phyloP scores from a whole-genome alignment of 2,797 vertebrate species.

The Coranthus polyacanthus region DNA sequence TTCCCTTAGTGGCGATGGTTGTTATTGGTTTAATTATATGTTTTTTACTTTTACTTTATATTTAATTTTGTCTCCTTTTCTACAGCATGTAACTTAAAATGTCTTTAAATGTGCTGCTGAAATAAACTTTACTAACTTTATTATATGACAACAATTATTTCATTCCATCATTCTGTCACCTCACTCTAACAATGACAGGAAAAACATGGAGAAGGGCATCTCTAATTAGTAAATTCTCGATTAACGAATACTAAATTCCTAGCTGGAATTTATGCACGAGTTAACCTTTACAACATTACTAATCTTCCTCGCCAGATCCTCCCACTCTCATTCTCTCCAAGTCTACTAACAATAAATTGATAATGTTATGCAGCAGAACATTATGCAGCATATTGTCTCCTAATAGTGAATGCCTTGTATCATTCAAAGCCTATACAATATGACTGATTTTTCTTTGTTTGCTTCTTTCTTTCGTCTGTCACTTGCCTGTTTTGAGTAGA shows the following conservation, averaged over 20 bases:
- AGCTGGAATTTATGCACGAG: conserved; percentile 67
- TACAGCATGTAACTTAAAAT: no score
- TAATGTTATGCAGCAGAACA: conserved; percentile 71
- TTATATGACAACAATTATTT: conserved; percentile 45
- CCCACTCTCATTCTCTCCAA: conserved; percentile 47
- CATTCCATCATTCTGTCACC: conserved; percentile 49
- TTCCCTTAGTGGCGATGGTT: no score
- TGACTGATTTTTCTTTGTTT: conserved; percentile 75
- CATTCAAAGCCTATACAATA: conserved; percentile 69
- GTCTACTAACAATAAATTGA: conserved; percentile 62
- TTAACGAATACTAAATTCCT: conserved; percentile 69
- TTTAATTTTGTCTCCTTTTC: no score
- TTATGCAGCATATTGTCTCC: conserved; percentile 68
- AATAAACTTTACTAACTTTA: no score
- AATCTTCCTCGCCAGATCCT: conserved; percentile 73
- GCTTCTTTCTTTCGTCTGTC: conserved; percentile 50
- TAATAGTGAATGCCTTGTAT: conserved; percentile 66
- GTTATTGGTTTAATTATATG: no score
- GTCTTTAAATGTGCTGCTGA: no score
- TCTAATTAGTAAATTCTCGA: conserved; percentile 71
- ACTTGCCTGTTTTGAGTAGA: conserved; percentile 74
- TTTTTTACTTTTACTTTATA: no score
- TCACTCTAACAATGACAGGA: conserved; percentile 31
- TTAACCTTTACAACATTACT: conserved; percentile 74
- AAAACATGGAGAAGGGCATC: conserved; percentile 27